Evolutionary conservation across 2,797 vertebrate species (phyloP).

Genomic region (Enteromius treurensis): DNA sequence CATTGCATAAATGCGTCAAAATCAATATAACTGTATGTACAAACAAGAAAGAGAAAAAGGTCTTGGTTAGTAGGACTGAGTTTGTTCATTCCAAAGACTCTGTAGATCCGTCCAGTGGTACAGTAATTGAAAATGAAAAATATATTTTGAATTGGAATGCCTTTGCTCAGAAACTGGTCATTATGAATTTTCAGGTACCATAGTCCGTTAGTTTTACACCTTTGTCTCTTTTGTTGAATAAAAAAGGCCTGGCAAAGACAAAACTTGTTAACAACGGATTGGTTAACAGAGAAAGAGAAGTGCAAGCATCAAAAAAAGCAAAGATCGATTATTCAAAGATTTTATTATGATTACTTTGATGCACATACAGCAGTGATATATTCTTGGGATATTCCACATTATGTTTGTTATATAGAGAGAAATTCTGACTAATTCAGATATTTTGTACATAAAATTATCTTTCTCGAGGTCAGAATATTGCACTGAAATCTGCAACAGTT

Average conservation of each 20-base stretch:
- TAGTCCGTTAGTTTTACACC: slow-evolving; percentile 60
- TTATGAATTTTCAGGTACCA: neutral
- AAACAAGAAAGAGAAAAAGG: slow-evolving; percentile 13
- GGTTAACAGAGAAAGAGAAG: slow-evolving; percentile 9
- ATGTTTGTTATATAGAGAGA: neutral
- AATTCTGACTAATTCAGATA: neutral
- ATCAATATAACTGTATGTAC: neutral
- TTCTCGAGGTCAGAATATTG: neutral
- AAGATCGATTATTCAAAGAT: neutral
- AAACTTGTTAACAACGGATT: neutral
- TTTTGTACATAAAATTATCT: neutral
- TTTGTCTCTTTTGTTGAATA: slow-evolving; percentile 54
- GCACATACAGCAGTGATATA: neutral
- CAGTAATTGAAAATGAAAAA: slow-evolving; percentile 52
- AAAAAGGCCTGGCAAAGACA: neutral
- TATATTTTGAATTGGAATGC: slow-evolving; percentile 60
- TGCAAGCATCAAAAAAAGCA: neutral
- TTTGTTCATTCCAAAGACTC: slow-evolving; percentile 59
- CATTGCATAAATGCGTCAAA: neutral
- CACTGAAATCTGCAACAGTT: neutral
- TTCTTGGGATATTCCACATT: neutral
- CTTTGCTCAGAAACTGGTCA: slow-evolving; percentile 62
- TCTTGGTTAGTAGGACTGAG: slow-evolving; percentile 58
- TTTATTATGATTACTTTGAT: neutral
- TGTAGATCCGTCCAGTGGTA: slow-evolving; percentile 62